Evolutionary conservation across 2,797 vertebrate species (phyloP).

Genomic region (Eulemur mongoz): DNA sequence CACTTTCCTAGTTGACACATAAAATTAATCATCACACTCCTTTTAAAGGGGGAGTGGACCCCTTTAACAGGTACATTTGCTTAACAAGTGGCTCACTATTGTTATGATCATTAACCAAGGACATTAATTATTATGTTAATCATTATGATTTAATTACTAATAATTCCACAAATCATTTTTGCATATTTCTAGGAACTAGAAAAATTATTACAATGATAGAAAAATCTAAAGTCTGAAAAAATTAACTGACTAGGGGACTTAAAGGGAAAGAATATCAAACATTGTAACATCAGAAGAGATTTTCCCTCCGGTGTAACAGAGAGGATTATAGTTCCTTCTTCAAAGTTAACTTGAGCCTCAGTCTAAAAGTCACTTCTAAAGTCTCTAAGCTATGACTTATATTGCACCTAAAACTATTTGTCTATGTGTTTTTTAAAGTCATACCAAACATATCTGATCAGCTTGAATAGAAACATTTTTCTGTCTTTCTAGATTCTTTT

Average conservation of each 20-base stretch:
- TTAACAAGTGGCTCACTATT: not conserved
- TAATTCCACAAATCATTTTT: not conserved
- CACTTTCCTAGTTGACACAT: not conserved
- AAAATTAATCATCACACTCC: not conserved
- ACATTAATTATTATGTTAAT: not conserved
- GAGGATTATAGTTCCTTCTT: not conserved
- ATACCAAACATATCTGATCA: not conserved
- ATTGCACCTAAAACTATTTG: not conserved
- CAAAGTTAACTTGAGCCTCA: not conserved
- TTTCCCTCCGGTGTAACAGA: not conserved
- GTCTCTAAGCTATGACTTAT: not conserved
- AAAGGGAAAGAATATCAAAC: not conserved
- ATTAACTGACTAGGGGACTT: not conserved
- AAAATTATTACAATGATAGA: not conserved
- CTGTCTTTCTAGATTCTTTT: not conserved
- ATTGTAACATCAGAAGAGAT: not conserved
- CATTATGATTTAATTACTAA: slow-evolving; percentile 8
- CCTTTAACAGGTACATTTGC: not conserved
- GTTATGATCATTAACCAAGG: not conserved
- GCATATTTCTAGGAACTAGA: not conserved
- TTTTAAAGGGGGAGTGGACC: not conserved
- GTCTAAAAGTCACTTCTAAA: not conserved
- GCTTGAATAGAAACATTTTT: not conserved
- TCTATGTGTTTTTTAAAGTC: not conserved
- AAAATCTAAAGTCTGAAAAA: slow-evolving; percentile 39